phyloP scores from a whole-genome alignment of 2,888 invertebrate species.

The Pseudococcus jackbeardsleyi region DNA sequence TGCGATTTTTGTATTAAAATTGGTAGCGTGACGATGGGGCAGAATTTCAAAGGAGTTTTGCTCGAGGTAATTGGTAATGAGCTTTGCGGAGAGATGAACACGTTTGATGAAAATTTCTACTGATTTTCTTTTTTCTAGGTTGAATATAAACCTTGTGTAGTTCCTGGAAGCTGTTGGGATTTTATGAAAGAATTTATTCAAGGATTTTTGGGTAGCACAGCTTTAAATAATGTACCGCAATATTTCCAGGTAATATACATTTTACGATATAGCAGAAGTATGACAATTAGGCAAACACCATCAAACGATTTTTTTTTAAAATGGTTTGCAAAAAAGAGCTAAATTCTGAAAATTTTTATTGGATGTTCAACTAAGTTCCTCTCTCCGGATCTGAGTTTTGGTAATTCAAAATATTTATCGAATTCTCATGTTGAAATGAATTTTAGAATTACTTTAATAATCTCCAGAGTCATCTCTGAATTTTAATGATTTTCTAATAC shows the following conservation, averaged over 20 bases:
- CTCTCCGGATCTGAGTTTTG: no score
- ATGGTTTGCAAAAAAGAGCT: no score
- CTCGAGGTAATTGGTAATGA: conserved; percentile 79
- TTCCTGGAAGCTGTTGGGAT: conserved; percentile 91
- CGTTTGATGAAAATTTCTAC: neutral
- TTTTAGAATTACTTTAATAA: no score
- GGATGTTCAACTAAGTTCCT: no score
- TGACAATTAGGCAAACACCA: no score
- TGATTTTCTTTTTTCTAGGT: conserved; percentile 72
- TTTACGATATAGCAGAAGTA: no score
- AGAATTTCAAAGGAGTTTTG: conserved; percentile 92
- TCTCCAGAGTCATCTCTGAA: no score
- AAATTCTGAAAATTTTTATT: no score
- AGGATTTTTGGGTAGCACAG: conserved; percentile 85
- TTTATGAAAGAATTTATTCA: conserved; percentile 92
- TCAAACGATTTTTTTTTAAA: no score
- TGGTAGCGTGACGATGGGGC: conserved; percentile 92
- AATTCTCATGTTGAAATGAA: no score
- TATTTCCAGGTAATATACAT: conserved; percentile 76
- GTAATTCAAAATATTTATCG: no score
- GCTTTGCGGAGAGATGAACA: neutral
- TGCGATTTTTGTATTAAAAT: conserved; percentile 95
- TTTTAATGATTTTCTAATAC: no score
- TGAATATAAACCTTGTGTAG: conserved; percentile 91
- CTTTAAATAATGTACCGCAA: conserved; percentile 81